Base-by-base conservation (phyloP, 1,140 invertebrate genomes). In the Neelides sp. region DNA sequence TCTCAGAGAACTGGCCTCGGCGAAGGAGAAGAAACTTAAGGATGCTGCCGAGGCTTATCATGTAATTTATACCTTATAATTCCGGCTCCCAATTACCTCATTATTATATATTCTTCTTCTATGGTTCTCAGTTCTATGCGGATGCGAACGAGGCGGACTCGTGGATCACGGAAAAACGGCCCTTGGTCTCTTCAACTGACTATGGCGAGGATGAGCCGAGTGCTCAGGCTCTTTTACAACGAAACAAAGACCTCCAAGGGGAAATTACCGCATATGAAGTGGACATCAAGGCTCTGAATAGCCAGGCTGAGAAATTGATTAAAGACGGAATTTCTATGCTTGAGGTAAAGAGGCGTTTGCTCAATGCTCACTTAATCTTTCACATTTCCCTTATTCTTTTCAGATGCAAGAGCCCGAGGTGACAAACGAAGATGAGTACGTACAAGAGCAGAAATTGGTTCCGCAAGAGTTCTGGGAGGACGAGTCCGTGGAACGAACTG, bases 111-210 rank as follows among this genome's bases (percentile, higher is more conserved):
- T 54, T 12, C 27, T 50, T 63, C 61, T 28, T 15, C 2, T 35
- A 24, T 7, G 23, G 24, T 34, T 46, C 64, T 13, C 74, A 90
- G 75, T 95, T 92, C 70, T 93, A 92, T 64, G 82, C 89, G 2
- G 93, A 98, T 70, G 92, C 91, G 0, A 96, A 98, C 68, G 94
- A 98, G 66, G 85, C 91, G 0, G 93, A 97, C 62, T 94, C 90
- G 0, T 98, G 92, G 91, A 80, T 98, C 70, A 83, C 87, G 57
- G 91, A 96, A 65, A 91, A 91, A 66, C 80, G 85, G 66, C 78
- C 88, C 0, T 69, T 97, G 20, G 84, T 91, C 1, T 75, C 78
- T n/a, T 89, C 85, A 0, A 76, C 77, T 24, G 91, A 96, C 69
- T 85, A 83, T 61, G 91, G 91, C 3, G 77, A 78, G 28, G 90